Evolutionary conservation across 1,140 invertebrate genomes (phyloP).

Genomic region (Drosophila nasuta): DNA sequence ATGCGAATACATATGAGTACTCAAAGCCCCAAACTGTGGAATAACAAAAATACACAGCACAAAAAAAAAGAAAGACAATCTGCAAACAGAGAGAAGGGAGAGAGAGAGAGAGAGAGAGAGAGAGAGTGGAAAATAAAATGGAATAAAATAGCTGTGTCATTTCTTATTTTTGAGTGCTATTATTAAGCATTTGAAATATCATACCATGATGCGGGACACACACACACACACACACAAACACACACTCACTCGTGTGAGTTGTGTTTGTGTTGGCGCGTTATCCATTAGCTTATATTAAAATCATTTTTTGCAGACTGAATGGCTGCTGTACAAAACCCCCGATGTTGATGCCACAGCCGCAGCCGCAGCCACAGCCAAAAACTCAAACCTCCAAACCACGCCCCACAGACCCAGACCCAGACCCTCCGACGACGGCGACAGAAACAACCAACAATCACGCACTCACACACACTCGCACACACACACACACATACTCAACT

Average conservation of each 20-base stretch:
- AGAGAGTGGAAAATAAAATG: conserved; percentile 24
- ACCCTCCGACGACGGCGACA: conserved; percentile 32
- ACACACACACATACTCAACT: not conserved
- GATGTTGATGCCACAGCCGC: too few relatives aligned
- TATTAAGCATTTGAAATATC: conserved; percentile 83
- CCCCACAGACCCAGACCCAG: conserved; percentile 3
- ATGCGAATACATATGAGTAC: conserved; percentile 29
- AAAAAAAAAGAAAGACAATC: not conserved
- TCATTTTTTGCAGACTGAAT: conserved; percentile 78
- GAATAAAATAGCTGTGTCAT: conserved; percentile 77
- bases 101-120: not conserved
- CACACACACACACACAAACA: conserved; percentile 7
- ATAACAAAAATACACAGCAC: not conserved
- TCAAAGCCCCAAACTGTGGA: conserved; percentile 13
- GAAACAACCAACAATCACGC: conserved; percentile 72
- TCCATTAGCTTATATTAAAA: conserved; percentile 84
- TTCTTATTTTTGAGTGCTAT: conserved; percentile 76
- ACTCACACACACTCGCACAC: conserved; percentile 30
- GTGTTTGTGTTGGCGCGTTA: conserved; percentile 62
- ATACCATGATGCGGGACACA: conserved; percentile 75
- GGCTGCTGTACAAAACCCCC: conserved; percentile 42
- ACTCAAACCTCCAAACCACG: conserved; percentile 19
- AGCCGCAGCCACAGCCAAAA: not conserved
- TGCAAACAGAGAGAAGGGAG: not conserved
- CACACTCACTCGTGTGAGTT: too few relatives aligned